Evolutionary conservation across 2,113 vertebrate genomes (phyloP), one percentile per base, ranked within the genome.

Genomic region (Hylia prasina): DNA sequence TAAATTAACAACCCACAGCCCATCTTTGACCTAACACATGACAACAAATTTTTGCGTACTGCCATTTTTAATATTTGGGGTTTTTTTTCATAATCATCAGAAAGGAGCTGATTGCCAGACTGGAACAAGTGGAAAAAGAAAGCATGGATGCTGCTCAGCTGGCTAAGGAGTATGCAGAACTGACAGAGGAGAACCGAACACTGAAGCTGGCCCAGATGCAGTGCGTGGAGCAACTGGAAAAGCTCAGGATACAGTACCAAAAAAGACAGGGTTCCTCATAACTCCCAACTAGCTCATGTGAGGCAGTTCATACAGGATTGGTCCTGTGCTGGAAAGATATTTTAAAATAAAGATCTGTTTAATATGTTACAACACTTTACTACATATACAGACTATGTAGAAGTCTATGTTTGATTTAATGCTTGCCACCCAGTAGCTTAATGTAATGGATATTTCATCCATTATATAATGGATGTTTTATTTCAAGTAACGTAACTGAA

Each of bases 111-210:
- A 98, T 99, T 81, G 98, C 98, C 28, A 98, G 99, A 89, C 94
- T 99, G 97, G 98, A 99, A 94, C 99, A 99, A 97, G 99, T 99
- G 54, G 99, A 99, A 89, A 98, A 98, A 93, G 98, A 99, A 90
- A 98, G 98, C 73, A 88, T 97, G 96, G 99, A 99, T 80, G 99
- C 98, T 4, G 98, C 98, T 69, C 98, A 98, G 82, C 98, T 99
- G 63, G 98, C 99, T 56, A 99, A 98, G 89, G 99, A 99, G 94
- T 99, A 99, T 7, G 98, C 98, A 56, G 98, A 98, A 33, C 98
- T 99, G 65, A 98, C 98, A 3, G 99, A 99, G 93, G 99, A 99
- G 98, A 99, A 99, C 90, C 98, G 97, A 94, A 98, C 97, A 6
- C 95, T 99, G 97, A 98, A 98, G 97, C 95, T 98, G 79, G 98